A percentile compares a stretch with the other conserved stretches of the same genome.
phyloP scores from a whole-genome alignment of 2,113 vertebrate genomes.

The Myotis lucifugus region DNA sequence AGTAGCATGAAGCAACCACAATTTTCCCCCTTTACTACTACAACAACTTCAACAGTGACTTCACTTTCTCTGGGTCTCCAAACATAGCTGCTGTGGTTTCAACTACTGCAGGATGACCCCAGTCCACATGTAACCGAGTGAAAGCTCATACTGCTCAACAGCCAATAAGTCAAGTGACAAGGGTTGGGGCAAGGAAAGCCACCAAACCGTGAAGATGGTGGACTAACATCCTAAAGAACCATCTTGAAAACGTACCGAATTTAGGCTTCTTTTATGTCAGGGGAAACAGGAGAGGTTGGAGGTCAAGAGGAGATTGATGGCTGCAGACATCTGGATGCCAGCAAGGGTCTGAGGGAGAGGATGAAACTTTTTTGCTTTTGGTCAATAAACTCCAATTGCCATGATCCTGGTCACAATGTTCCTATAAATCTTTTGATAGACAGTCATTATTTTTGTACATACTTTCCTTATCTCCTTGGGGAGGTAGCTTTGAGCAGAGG shows the following conservation, averaged over 20 bases:
- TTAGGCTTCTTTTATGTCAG: not conserved
- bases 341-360: not conserved
- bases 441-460: not conserved
- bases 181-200: not conserved
- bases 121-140: not conserved
- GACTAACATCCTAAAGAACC: not conserved
- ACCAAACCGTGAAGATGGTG: not conserved
- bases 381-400: not conserved
- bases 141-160: no score
- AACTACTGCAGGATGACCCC: not conserved
- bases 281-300: not conserved
- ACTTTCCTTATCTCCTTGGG: not conserved
- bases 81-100: not conserved
- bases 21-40: not conserved
- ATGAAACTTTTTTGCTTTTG: not conserved
- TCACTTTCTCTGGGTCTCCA: not conserved
- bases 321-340: not conserved
- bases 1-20: not conserved
- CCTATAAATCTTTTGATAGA: not conserved
- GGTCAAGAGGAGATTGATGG: not conserved
- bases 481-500: not conserved
- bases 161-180: not conserved
- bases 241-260: not conserved
- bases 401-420: not conserved
- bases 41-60: not conserved